A percentile compares a stretch with the other conserved stretches of the same genome.
phyloP scores from a whole-genome alignment of 2,888 invertebrate species.

The Sesia apiformis region DNA sequence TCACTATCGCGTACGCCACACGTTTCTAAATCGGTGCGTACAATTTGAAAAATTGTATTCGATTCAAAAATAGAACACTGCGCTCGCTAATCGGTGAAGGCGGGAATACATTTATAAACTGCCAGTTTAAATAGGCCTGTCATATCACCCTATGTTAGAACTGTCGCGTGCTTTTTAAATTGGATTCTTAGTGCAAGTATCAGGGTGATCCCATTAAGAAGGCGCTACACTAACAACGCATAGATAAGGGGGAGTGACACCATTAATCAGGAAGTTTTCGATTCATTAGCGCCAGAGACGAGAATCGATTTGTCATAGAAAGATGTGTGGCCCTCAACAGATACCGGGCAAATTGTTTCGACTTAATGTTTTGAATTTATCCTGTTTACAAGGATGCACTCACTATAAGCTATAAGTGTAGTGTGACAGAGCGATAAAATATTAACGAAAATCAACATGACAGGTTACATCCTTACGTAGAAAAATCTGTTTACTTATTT shows the following conservation, averaged over 20 bases:
- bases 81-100: slow-evolving; percentile 27
- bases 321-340: slow-evolving; percentile 36
- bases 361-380: slow-evolving; percentile 1
- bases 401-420: background rate
- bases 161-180: slow-evolving; percentile 18
- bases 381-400: too few relatives aligned
- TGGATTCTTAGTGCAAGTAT: slow-evolving; percentile 20
- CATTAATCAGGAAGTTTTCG: slow-evolving; percentile 62
- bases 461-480: too few relatives aligned
- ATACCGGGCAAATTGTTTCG: slow-evolving; percentile 25
- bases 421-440: background rate
- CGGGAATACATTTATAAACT: slow-evolving; percentile 18
- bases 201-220: slow-evolving; percentile 57
- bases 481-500: too few relatives aligned
- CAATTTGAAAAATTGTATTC: slow-evolving; percentile 28
- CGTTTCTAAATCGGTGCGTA: slow-evolving; percentile 10
- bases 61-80: slow-evolving; percentile 28
- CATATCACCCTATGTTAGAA: slow-evolving; percentile 13
- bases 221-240: slow-evolving; percentile 42
- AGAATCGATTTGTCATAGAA: slow-evolving; percentile 60
- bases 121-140: slow-evolving; percentile 20
- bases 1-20: background rate
- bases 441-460: background rate
- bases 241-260: slow-evolving; percentile 54
- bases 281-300: slow-evolving; percentile 51